phyloP scores from a whole-genome alignment of 2,888 invertebrate species.

The Apeira syringaria region DNA sequence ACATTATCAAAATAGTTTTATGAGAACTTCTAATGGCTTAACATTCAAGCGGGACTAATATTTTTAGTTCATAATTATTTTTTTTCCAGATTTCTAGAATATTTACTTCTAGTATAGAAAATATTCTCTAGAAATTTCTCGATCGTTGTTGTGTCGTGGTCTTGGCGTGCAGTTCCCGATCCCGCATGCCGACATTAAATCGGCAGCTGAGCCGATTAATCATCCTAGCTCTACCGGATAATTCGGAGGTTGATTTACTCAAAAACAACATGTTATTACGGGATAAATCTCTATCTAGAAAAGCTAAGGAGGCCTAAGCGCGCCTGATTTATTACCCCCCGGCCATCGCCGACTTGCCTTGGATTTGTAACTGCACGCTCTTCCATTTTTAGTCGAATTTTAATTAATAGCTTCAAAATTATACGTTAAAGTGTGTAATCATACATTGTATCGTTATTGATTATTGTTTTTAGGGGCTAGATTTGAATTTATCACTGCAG shows the following conservation, averaged over 20 bases:
- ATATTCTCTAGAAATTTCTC: background rate
- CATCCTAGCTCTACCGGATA: constrained; percentile 81
- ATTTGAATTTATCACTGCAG: constrained; percentile 54
- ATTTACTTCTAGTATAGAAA: background rate
- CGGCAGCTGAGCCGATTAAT: constrained; percentile 75
- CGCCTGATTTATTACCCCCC: constrained; percentile 73
- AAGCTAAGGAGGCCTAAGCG: constrained; percentile 83
- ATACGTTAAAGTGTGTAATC: constrained; percentile 72
- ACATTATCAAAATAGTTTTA: too few species aligned
- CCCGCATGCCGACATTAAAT: constrained; percentile 56
- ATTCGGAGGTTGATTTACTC: constrained; percentile 83
- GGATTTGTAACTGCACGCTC: constrained; percentile 77
- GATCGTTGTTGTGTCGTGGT: constrained; percentile 1
- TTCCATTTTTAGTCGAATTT: constrained; percentile 79
- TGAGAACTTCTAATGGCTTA: too few species aligned
- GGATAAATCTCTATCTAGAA: constrained; percentile 84
- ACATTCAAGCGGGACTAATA: too few species aligned
- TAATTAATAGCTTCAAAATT: constrained; percentile 78
- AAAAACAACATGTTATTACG: constrained; percentile 82
- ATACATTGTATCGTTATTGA: constrained; percentile 65
- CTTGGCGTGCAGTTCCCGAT: constrained; percentile 8
- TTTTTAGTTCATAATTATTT: too few species aligned
- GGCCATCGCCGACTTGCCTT: constrained; percentile 68
- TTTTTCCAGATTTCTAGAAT: too few species aligned
- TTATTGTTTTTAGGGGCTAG: constrained; percentile 69